Base-by-base conservation (phyloP, 2,113 vertebrate genomes). In the Chamaetylas fuelleborni region DNA sequence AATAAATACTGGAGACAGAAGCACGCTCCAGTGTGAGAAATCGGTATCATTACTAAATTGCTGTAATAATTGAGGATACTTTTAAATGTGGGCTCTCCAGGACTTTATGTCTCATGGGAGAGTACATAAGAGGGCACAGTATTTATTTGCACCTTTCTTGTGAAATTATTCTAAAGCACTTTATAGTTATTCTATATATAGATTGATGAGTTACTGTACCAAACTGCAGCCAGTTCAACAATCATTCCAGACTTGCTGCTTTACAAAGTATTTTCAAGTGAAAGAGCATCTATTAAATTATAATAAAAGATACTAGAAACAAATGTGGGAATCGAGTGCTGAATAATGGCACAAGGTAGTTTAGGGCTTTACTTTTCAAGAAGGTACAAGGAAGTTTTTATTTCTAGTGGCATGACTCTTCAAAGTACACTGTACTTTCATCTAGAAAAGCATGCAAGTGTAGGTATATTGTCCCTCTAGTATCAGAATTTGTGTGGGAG, bases 401-500 rank as follows among this genome's bases (percentile, higher is more conserved):
- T 66, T 94, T 70, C 31, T 74, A 34, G 28, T 54, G 73, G 34
- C n/a, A 54, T 73, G 58, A 72, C n/a, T 60, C 33, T 80, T 42
- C 34, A 62, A 89, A 51, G 9, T 60, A 33, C 45, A 23, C 24
- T 69, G n/a, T 45, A n/a, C 19, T 85, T 82, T 73, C 36, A 69
- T 91, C 71, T 69, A 65, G 58, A 80, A 93, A 36, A 91, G 47
- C 54, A 51, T 80, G 54, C 76, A 36, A 87, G 56, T 72, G 29
- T 82, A 69, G 53, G 15, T 69, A 64, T 72, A 65, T 85, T 54
- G 82, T 77, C 65, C 42, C 76, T 94, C 53, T 85, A 34, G 42
- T 76, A 72, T 87, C 48, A 73, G 54, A 45, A 72, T 89, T 91
- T 97, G 93, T 80, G 94, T 91, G 71, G 94, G 87, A 93, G 90